Conservation (phyloP, 1,140 invertebrate species). For the Zaprionus vittiger region DNA sequence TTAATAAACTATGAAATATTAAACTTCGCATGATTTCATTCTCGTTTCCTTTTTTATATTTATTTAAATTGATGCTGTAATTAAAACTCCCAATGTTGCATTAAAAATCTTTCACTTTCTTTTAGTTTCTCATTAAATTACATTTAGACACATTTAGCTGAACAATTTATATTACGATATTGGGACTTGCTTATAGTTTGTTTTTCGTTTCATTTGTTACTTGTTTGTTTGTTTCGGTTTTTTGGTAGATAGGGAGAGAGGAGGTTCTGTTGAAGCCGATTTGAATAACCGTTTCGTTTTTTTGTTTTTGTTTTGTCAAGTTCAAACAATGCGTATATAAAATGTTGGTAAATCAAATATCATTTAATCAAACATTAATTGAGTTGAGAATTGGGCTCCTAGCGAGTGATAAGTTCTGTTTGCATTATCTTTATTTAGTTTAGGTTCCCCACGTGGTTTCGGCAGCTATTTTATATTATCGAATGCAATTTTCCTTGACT, state of each 20-base stretch:
- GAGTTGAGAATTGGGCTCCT: conserved; percentile 46
- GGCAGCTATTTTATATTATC: conserved; percentile 42
- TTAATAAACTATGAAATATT: conserved; percentile 83
- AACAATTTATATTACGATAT: conserved; percentile 69
- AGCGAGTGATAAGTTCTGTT: conserved; percentile 61
- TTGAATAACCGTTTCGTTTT: conserved; percentile 49
- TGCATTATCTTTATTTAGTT: conserved; percentile 16
- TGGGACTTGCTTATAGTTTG: conserved; percentile 27
- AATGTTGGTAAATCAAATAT: conserved; percentile 51
- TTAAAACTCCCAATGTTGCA: conserved; percentile 76
- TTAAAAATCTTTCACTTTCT: conserved; percentile 77
- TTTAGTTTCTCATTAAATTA: conserved; percentile 65
- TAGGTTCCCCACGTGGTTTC: conserved; percentile 4
- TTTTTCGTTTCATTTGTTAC: conserved; percentile 6
- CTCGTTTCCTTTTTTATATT: neutral
- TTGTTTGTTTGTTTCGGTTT: conserved; percentile 10
- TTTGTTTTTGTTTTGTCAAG: conserved; percentile 29
- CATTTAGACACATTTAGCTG: conserved; percentile 81
- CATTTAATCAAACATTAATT: conserved; percentile 52
- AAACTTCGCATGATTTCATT: conserved; percentile 60
- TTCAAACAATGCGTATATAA: conserved; percentile 64
- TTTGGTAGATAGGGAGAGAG: conserved; percentile 37
- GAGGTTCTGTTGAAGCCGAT: conserved; percentile 54
- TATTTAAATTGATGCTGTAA: conserved; percentile 61
- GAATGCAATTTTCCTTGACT: conserved; percentile 67